A percentile compares a stretch with the other conserved stretches of the same genome.
phyloP scores from a whole-genome alignment of 2,888 invertebrate genomes.

The Dione juno region DNA sequence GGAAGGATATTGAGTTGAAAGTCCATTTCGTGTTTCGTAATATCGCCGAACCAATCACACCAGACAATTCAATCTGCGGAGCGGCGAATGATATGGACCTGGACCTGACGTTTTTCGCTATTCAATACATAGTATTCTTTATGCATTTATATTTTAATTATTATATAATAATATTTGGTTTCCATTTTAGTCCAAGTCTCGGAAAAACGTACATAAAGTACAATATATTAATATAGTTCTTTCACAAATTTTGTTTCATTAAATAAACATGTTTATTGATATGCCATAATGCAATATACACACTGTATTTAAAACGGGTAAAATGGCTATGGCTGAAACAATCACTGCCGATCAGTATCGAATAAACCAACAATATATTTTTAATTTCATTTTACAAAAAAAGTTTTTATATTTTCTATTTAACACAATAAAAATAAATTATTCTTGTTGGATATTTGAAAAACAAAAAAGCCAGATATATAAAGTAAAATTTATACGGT shows the following conservation, averaged over 20 bases:
- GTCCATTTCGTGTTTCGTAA: slow-evolving; percentile 31
- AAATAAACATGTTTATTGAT: too few relatives aligned
- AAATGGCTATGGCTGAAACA: too few relatives aligned
- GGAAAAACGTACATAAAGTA: too few relatives aligned
- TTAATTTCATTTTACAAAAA: too few relatives aligned
- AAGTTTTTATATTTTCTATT: background rate
- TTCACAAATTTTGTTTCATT: too few relatives aligned
- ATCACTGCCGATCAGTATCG: too few relatives aligned
- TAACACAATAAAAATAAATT: background rate
- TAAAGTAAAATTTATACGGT: slow-evolving; percentile 39
- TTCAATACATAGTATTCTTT: slow-evolving; percentile 28
- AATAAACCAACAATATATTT: too few relatives aligned
- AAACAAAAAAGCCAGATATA: slow-evolving; percentile 24
- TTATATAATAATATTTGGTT: background rate
- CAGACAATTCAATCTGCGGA: slow-evolving; percentile 39
- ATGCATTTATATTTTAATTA: slow-evolving; percentile 4
- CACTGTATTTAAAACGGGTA: too few relatives aligned
- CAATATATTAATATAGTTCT: too few relatives aligned
- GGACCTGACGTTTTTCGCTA: slow-evolving; percentile 43
- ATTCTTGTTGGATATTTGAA: slow-evolving; percentile 35
- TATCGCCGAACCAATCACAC: slow-evolving; percentile 34
- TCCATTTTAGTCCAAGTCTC: too few relatives aligned
- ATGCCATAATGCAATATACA: too few relatives aligned
- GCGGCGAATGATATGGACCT: slow-evolving; percentile 35
- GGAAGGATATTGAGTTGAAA: slow-evolving; percentile 27